Evolutionary conservation across 2,888 invertebrate genomes (phyloP).

Genomic region (Fragum whitleyi): DNA sequence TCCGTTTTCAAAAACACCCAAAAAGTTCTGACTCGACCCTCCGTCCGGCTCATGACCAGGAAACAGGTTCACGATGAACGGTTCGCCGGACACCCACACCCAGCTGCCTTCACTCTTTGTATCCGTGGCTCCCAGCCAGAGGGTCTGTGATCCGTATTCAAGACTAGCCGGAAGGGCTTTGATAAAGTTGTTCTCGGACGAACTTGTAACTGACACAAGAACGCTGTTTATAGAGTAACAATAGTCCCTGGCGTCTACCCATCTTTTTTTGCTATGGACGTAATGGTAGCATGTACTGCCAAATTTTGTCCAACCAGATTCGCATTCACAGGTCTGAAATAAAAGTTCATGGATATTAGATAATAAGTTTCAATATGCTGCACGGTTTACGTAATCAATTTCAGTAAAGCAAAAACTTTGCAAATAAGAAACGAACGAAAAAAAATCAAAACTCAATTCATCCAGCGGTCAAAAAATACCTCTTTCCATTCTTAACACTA

Average conservation of each 20-base stretch:
- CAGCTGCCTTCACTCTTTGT: not conserved
- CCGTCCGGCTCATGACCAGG: not conserved
- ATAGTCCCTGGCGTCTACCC: not conserved
- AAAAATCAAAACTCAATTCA: too few species aligned
- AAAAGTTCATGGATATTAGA: not conserved
- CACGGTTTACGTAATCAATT: too few species aligned
- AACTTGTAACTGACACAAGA: not conserved
- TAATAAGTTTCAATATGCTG: too few species aligned
- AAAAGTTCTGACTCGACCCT: not conserved
- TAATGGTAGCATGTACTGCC: not conserved
- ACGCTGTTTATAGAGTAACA: not conserved
- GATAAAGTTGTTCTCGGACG: not conserved
- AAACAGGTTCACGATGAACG: not conserved
- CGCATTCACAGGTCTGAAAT: not conserved
- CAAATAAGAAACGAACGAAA: too few species aligned
- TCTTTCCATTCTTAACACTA: too few species aligned
- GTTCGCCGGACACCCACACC: conserved; percentile 4
- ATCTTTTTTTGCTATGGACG: not conserved
- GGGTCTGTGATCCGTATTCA: not conserved
- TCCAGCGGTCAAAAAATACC: too few species aligned
- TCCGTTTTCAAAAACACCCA: not conserved
- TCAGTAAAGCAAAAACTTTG: too few species aligned
- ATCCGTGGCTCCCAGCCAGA: not conserved
- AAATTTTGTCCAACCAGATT: not conserved
- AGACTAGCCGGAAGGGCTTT: not conserved